Evolutionary conservation across 53 echinoderm and acorn worm genomes (phyloP).

Genomic region (Henricia sp.): DNA sequence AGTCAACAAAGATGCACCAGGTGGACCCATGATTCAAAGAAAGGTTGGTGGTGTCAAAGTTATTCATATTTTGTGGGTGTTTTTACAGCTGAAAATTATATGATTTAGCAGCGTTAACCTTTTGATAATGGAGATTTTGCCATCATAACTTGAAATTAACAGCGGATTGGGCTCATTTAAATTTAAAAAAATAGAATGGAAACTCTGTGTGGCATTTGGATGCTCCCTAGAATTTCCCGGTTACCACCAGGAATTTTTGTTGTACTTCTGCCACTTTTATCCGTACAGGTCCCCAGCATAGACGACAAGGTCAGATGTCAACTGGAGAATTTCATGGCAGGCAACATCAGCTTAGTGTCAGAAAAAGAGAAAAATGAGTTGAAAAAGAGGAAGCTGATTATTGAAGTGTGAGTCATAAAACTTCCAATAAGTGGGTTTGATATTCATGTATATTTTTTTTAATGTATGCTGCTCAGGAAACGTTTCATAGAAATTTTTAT

Average conservation of each 20-base stretch:
- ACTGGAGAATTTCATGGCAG: constrained; percentile 67
- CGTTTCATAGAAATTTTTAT: background rate
- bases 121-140: too few species aligned
- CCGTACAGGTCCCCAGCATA: constrained; percentile 70
- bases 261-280: background rate
- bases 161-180: too few species aligned
- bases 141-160: background rate
- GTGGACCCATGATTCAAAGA: constrained; percentile 82
- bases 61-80: background rate
- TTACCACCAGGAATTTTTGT: background rate
- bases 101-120: background rate
- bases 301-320: constrained; percentile 86
- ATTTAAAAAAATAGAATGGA: too few species aligned
- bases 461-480: background rate
- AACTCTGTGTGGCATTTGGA: too few species aligned
- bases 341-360: constrained; percentile 51
- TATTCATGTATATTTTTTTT: background rate
- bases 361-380: constrained; percentile 88
- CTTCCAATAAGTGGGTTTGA: too few species aligned
- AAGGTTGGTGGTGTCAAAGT: constrained; percentile 65
- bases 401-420: constrained; percentile 80
- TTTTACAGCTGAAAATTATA: background rate
- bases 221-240: too few species aligned
- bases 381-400: constrained; percentile 94
- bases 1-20: constrained; percentile 82